These are phyloP conservation scores for Nerophis ophidion DNA, from an alignment of 2,113 vertebrate genomes.

Conservation along the genomic window DNA sequence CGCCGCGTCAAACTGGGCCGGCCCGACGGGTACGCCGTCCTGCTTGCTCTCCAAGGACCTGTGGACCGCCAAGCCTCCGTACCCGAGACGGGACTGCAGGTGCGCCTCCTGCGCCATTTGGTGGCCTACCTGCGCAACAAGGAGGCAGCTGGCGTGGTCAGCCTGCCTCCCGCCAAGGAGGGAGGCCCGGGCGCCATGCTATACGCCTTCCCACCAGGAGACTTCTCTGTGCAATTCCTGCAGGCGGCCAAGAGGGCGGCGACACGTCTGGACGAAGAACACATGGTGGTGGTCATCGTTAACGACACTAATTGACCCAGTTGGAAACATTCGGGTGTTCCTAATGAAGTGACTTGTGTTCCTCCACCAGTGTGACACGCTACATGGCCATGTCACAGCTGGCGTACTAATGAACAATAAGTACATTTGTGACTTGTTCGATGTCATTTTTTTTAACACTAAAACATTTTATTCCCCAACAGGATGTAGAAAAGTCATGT, in stretches of 20 bases:
- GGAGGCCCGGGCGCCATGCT: slow-evolving; percentile 87
- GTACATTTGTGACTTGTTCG: background rate
- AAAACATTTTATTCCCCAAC: background rate
- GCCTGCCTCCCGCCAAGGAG: slow-evolving; percentile 85
- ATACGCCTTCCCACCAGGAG: slow-evolving; percentile 94
- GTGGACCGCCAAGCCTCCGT: slow-evolving; percentile 67
- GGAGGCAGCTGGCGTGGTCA: slow-evolving; percentile 95
- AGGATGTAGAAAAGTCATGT: background rate
- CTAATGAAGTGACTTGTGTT: background rate
- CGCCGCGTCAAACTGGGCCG: slow-evolving; percentile 89
- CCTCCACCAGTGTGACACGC: background rate
- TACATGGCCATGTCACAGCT: background rate
- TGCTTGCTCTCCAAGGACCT: slow-evolving; percentile 87
- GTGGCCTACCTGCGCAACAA: slow-evolving; percentile 99
- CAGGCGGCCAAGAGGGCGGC: slow-evolving; percentile 87
- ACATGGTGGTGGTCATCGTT: slow-evolving; percentile 95
- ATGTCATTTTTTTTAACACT: background rate
- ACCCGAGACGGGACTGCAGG: slow-evolving; percentile 86
- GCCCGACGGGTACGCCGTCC: slow-evolving; percentile 85
- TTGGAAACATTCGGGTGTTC: background rate
- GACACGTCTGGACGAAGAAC: slow-evolving; percentile 91
- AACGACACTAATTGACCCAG: slow-evolving; percentile 81
- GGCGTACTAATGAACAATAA: background rate
- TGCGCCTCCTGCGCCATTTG: slow-evolving; percentile 91
- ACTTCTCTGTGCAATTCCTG: slow-evolving; percentile 95